phyloP scores from a whole-genome alignment of 2,113 vertebrate species.

The Rynchops niger region DNA sequence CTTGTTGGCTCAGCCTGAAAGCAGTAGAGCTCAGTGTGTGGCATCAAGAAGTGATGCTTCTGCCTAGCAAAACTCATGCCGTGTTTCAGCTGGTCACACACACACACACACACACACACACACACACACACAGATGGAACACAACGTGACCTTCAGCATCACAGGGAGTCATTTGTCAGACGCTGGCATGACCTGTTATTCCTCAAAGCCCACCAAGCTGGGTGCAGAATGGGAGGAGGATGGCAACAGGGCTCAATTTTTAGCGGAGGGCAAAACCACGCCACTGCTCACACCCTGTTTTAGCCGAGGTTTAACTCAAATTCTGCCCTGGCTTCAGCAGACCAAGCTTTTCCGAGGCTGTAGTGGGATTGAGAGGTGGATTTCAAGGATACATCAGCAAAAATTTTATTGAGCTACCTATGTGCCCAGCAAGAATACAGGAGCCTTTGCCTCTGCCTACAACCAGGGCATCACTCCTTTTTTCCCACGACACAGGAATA shows the following conservation, averaged over 20 bases:
- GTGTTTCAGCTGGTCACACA: neutral
- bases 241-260: neutral
- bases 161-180: neutral
- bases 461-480: neutral
- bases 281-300: fast-evolving
- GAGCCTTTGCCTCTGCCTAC: neutral
- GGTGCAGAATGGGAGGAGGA: neutral
- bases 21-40: neutral
- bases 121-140: no score
- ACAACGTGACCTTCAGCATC: neutral
- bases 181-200: fast-evolving
- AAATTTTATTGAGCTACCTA: neutral
- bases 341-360: neutral
- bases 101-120: no score
- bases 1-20: neutral
- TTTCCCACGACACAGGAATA: neutral
- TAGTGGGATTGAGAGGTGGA: neutral
- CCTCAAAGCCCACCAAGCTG: neutral
- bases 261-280: neutral
- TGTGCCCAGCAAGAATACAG: neutral
- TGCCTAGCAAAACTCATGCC: neutral
- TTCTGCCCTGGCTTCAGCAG: neutral
- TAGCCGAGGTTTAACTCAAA: neutral
- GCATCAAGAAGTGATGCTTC: neutral
- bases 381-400: neutral